These are phyloP conservation scores for Listrodromus nycthemerus DNA, from an alignment of 2,888 invertebrate genomes.

Conservation along the genomic window DNA sequence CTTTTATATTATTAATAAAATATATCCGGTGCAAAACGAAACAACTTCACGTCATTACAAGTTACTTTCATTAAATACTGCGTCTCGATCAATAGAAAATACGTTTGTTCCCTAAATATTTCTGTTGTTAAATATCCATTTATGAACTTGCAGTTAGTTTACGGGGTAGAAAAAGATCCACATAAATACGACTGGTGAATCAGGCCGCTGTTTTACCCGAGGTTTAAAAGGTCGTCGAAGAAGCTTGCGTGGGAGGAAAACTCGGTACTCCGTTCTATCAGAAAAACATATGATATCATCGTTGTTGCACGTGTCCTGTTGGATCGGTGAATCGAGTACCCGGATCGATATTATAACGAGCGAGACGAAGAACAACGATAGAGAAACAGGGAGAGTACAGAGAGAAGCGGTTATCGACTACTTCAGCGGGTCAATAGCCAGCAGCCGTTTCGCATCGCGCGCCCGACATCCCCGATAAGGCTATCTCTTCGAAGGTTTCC, in stretches of 20 bases:
- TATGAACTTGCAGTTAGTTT: no score
- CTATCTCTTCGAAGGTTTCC: slow-evolving; percentile 45
- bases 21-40: no score
- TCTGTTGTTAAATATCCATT: no score
- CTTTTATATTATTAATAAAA: no score
- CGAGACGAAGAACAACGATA: neutral
- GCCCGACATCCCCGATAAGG: slow-evolving; percentile 43
- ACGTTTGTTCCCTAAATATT: no score
- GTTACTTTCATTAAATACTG: no score
- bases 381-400: neutral
- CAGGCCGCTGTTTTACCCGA: neutral
- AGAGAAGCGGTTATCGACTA: slow-evolving; percentile 46
- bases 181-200: neutral
- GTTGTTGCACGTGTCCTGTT: neutral
- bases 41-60: no score
- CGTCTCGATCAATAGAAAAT: no score
- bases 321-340: slow-evolving; percentile 22
- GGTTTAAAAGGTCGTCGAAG: slow-evolving; percentile 7
- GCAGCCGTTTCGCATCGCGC: slow-evolving; percentile 38
- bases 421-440: slow-evolving; percentile 57
- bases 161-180: neutral
- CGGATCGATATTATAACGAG: slow-evolving; percentile 26
- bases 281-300: slow-evolving; percentile 18
- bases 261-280: slow-evolving; percentile 8
- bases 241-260: slow-evolving; percentile 4